phyloP scores from a whole-genome alignment of 1,140 invertebrate genomes.

The Psix sp. region DNA sequence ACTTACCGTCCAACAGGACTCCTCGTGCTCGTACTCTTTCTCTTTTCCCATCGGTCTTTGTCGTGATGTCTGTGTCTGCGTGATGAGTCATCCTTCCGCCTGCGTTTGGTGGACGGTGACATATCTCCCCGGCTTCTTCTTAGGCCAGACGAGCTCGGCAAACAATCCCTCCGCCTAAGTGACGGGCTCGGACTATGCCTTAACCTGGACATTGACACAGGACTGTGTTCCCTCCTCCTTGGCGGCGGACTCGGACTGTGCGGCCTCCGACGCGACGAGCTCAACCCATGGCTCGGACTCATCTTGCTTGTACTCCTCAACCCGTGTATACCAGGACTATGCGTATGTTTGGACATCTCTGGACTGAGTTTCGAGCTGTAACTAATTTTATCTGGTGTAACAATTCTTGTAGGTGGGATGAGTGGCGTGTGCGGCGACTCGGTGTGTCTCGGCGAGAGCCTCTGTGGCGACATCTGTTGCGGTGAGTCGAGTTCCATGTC shows the following conservation, averaged over 20 bases:
- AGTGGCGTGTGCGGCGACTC: constrained; percentile 79
- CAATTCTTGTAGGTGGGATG: constrained; percentile 74
- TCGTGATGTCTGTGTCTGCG: constrained; percentile 74
- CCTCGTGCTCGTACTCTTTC: constrained; percentile 67
- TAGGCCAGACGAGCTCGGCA: constrained; percentile 59
- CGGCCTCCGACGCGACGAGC: constrained; percentile 59
- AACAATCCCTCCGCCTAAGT: constrained; percentile 64
- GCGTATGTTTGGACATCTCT: constrained; percentile 59
- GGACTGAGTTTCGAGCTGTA: constrained; percentile 62
- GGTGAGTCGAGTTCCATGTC: constrained; percentile 73
- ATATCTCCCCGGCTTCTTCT: constrained; percentile 61
- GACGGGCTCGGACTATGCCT: constrained; percentile 70
- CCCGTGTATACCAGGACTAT: constrained; percentile 63
- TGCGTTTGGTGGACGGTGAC: constrained; percentile 70
- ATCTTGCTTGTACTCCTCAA: constrained; percentile 30
- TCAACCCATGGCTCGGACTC: constrained; percentile 58
- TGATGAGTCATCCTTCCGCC: constrained; percentile 71
- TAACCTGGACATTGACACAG: constrained; percentile 63
- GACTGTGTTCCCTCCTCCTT: constrained; percentile 73
- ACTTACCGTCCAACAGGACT: constrained; percentile 67
- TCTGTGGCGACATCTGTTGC: constrained; percentile 60
- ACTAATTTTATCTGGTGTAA: constrained; percentile 68
- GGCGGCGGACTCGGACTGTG: constrained; percentile 72
- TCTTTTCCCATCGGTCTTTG: constrained; percentile 72
- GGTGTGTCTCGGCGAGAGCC: constrained; percentile 65